Evolutionary conservation across 2,888 invertebrate genomes (phyloP), one percentile per base, ranked within the genome.

Genomic region (Caenorhabditis japonica): DNA sequence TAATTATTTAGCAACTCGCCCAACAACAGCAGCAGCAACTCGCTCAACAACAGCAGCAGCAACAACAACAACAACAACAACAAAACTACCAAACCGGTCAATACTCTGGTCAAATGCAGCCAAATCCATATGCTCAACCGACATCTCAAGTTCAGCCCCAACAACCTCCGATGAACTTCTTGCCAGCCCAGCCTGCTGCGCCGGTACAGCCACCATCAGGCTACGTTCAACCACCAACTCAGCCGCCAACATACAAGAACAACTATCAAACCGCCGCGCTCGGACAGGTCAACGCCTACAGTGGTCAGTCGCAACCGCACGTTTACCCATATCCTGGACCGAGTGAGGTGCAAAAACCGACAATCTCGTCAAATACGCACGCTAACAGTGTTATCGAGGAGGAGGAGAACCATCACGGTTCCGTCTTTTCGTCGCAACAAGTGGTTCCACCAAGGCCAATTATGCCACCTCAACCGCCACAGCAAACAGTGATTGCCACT

Each of bases 241-340:
- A 60, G 17, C 34, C 59, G 4, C 55, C 61, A 27, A 23, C 51
- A 33, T 70, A 61, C 33, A 72, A 53, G 17, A 55, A 61, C 30
- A 71, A 70, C 46, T 75, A 75, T 44, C 75, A 75, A 43, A 75
- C 70, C 12, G 75, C 75, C 15, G 75, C 75, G 12, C 33, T 75
- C 4, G 64, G 62, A 38, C 60, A 73, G 36, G 36, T 36, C 5
- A 56, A 58, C 51, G 51, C 46, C 12, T 60, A 60, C 17, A 30
- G 19, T n/a, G 53, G 47, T 13, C 74, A 64, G 27, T 21, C 59
- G 27, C 70, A 75, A 43, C 75, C 75, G 19, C 75, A 75, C 46
- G 75, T 75, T 10, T 69, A 64, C 34, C 70, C 69, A 3, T 75
- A 75, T 51, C 59, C 59, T 38, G 59, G 64, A 49, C 62, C 69